These are phyloP conservation scores for Rattus norvegicus DNA, from an alignment of 2,113 vertebrate genomes.

Conservation along the genomic window DNA sequence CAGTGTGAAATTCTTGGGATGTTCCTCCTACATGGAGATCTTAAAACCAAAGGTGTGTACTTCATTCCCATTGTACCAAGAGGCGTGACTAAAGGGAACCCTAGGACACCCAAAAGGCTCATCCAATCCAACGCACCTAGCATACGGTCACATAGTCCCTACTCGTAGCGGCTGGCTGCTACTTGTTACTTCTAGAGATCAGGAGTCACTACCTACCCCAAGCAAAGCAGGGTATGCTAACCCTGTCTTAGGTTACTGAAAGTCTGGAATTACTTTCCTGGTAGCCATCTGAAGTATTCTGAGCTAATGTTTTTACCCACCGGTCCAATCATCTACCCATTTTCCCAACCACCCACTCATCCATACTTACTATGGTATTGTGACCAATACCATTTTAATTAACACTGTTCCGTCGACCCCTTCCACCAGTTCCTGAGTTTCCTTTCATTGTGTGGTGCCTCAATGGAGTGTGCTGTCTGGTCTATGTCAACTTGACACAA, in stretches of 20 bases:
- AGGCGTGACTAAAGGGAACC: neutral
- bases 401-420: too few relatives aligned
- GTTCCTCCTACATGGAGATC: neutral
- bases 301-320: neutral
- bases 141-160: neutral
- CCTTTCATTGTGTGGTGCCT: neutral
- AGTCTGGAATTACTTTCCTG: neutral
- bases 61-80: neutral
- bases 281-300: neutral
- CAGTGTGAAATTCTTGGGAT: neutral
- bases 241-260: neutral
- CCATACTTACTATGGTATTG: neutral
- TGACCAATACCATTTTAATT: neutral
- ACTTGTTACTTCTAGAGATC: neutral
- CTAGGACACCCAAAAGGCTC: neutral
- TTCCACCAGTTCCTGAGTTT: neutral
- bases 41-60: neutral
- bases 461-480: neutral
- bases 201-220: neutral
- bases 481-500: neutral
- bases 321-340: neutral
- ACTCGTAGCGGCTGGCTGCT: neutral
- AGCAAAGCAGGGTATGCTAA: neutral
- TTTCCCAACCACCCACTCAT: neutral
- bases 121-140: neutral